Evolutionary conservation across 2,113 vertebrate genomes (phyloP).

Genomic region (Thunnus maccoyii): DNA sequence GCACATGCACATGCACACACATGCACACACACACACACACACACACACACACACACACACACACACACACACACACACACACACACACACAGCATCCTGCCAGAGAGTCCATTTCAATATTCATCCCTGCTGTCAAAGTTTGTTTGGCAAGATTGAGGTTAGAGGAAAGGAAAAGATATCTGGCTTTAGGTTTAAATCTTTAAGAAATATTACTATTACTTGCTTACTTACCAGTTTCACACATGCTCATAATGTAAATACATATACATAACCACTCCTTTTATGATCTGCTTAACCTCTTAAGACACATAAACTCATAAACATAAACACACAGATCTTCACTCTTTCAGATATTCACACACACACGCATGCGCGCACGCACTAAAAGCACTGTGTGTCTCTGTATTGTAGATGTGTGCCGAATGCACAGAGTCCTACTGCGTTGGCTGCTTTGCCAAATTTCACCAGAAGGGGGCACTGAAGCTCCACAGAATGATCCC

Average conservation of each 20-base stretch:
- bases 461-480: conserved; percentile 93
- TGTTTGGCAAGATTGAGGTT: conserved; percentile 52
- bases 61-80: not conserved
- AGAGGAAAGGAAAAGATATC: conserved; percentile 22
- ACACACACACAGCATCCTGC: conserved; percentile 12
- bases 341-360: not conserved
- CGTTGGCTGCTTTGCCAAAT: conserved; percentile 87
- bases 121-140: conserved; percentile 57
- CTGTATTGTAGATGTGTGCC: conserved; percentile 83
- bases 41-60: not conserved
- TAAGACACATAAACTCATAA: not conserved
- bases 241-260: not conserved
- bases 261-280: conserved; percentile 2
- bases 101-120: conserved; percentile 60
- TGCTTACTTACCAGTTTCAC: no score
- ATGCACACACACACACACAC: conserved; percentile 14
- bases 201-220: not conserved
- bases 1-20: not conserved
- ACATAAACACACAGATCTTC: no score
- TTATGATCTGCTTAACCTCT: not conserved
- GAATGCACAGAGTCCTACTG: conserved; percentile 91
- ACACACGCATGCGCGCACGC: not conserved
- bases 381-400: conserved; percentile 24
- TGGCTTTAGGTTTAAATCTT: conserved; percentile 23
- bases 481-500: conserved; percentile 89